A percentile compares a stretch with the other conserved stretches of the same genome.
These are phyloP conservation scores for Natator depressus DNA, from an alignment of 2,113 vertebrate genomes.

Conservation along the genomic window DNA sequence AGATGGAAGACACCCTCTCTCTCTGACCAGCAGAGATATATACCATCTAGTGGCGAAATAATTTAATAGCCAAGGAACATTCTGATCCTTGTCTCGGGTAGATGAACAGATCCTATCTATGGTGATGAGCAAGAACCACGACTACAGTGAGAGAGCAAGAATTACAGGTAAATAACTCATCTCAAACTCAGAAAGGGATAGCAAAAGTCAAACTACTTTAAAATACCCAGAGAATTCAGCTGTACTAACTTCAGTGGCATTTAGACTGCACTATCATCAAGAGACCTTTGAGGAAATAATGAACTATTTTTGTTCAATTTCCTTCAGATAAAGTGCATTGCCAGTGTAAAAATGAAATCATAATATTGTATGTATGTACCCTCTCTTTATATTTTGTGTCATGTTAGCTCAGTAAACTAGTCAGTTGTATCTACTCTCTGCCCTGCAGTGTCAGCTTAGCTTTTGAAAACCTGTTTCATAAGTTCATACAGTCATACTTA, in stretches of 20 bases:
- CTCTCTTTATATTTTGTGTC: background rate
- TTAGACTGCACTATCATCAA: rapidly evolving
- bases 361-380: background rate
- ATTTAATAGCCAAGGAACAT: background rate
- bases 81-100: background rate
- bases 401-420: background rate
- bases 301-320: background rate
- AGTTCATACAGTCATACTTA: background rate
- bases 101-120: rapidly evolving
- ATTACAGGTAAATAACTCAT: background rate
- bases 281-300: background rate
- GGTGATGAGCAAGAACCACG: background rate
- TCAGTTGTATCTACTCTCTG: background rate
- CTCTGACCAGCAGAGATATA: background rate
- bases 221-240: background rate
- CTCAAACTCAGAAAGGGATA: background rate
- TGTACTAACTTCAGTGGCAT: rapidly evolving
- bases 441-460: background rate
- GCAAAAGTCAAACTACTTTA: background rate
- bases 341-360: background rate
- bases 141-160: rapidly evolving
- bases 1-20: background rate
- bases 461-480: background rate
- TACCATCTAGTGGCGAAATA: conserved; percentile 62
- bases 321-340: rapidly evolving